Base-by-base conservation (phyloP, 2,113 vertebrate genomes). In the Bucco capensis region DNA sequence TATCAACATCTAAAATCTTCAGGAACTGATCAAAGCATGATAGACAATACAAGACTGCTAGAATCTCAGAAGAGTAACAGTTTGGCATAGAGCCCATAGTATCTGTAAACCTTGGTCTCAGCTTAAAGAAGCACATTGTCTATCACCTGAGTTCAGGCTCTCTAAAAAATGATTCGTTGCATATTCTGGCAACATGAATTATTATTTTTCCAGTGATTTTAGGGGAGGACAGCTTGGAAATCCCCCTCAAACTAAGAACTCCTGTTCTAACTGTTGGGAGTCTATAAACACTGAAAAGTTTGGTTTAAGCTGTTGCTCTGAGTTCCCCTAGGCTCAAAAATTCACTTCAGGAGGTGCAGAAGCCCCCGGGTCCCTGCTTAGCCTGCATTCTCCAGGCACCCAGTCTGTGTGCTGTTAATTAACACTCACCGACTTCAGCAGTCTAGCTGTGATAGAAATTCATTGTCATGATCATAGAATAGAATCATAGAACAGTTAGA, bases 381-480 rank as follows among this genome's bases (percentile, higher is more conserved):
- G 14, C 8, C 28, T 64, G 49, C 5, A 0, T 50, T 42, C 23
- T 44, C 3, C 61, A 44, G 42, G 54, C 31, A 53, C 40, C 19
- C 4, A 1, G 47, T 16, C 16, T 69, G 38, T 19, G 28, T 69
- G 24, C 49, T 61, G 13, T 71, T 15, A 62, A 44, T 38, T 38
- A 24, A 6, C 25, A 61, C 25, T 70, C 46, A 23, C 8, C 3
- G 11, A 10, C 13, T 91, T 71, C 42, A 35, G 24, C 50, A 62
- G 18, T 51, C 56, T 50, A 28, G 12, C 40, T 51, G 31, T 2
- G 8, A 56, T 31, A 70, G 35, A 66, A 51, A 38, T 47, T 53
- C 8, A 38, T 23, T 66, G 25, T 42, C n/a, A 51, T 0, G 0
- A 25, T 79, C n/a, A n/a, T n/a, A n/a, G n/a, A n/a, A n/a, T n/a